A percentile compares a stretch with the other conserved stretches of the same genome.
phyloP scores from a whole-genome alignment of 2,113 vertebrate genomes.

The Ramphastos sulfuratus region DNA sequence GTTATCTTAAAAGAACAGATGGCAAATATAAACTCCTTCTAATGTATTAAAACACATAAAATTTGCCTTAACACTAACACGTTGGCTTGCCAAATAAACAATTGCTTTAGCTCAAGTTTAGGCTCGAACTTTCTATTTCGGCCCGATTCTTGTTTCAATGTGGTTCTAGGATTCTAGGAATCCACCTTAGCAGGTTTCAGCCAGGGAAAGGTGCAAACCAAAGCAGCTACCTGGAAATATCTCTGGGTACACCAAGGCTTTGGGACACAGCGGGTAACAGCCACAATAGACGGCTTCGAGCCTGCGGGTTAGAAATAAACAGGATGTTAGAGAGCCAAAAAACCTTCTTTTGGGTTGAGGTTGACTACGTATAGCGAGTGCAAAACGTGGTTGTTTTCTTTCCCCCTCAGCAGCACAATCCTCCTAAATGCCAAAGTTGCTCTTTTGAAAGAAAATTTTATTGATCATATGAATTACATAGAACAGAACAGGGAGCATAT shows the following conservation, averaged over 20 bases:
- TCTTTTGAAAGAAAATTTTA: constrained; percentile 80
- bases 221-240: constrained; percentile 90
- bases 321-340: constrained; percentile 3
- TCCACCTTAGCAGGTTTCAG: constrained; percentile 21
- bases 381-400: constrained; percentile 12
- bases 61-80: constrained; percentile 85
- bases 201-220: neutral
- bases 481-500: constrained; percentile 85
- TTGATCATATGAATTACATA: constrained; percentile 84
- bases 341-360: constrained; percentile 25
- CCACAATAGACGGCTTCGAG: constrained; percentile 94
- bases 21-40: constrained; percentile 86
- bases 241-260: constrained; percentile 91
- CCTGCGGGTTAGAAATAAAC: constrained; percentile 68
- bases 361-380: constrained; percentile 36
- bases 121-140: constrained; percentile 73
- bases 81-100: constrained; percentile 86
- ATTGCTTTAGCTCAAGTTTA: constrained; percentile 81
- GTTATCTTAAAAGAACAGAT: constrained; percentile 88
- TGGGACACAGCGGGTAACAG: constrained; percentile 92
- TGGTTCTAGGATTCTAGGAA: neutral
- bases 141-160: constrained; percentile 1
- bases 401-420: constrained; percentile 43
- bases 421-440: constrained; percentile 74
- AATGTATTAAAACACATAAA: constrained; percentile 89